phyloP scores from a whole-genome alignment of 1,140 invertebrate genomes.

The Aphidius ervi region DNA sequence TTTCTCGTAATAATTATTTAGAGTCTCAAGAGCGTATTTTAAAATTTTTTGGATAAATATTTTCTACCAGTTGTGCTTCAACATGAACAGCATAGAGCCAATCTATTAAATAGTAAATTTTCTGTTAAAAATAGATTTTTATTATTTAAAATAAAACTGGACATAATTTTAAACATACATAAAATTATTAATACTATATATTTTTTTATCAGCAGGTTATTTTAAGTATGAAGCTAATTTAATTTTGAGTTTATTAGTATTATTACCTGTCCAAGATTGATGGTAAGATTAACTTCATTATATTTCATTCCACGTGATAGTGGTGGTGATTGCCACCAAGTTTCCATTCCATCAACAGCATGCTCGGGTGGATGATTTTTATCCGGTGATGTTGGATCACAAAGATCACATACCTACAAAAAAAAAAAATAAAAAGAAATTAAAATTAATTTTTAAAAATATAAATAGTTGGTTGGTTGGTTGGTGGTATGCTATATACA shows the following conservation, averaged over 20 bases:
- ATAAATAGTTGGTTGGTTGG: neutral
- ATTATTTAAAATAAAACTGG: too few relatives aligned
- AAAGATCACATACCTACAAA: conserved; percentile 85
- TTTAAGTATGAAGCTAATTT: neutral
- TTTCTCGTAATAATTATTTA: too few relatives aligned
- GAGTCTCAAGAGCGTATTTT: too few relatives aligned
- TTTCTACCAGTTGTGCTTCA: too few relatives aligned
- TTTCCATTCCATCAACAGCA: conserved; percentile 91
- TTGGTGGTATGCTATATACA: neutral
- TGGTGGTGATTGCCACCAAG: conserved; percentile 97
- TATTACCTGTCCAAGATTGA: conserved; percentile 91
- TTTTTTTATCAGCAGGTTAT: too few relatives aligned
- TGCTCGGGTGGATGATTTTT: conserved; percentile 83
- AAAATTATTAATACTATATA: too few relatives aligned
- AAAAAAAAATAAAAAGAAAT: conserved; percentile 9
- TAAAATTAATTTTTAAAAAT: neutral
- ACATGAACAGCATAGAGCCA: too few relatives aligned
- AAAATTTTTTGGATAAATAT: too few relatives aligned
- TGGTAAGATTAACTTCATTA: conserved; percentile 95
- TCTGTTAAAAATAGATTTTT: too few relatives aligned
- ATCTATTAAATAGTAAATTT: too few relatives aligned
- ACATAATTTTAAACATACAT: too few relatives aligned
- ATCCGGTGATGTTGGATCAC: conserved; percentile 70
- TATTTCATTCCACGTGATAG: conserved; percentile 95
- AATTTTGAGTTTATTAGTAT: conserved; percentile 8